Percentiles rank a stretch among this genome's conserved stretches.
These are phyloP conservation scores for Monomorium pharaonis DNA, from an alignment of 1,140 invertebrate species.

Conservation along the genomic window DNA sequence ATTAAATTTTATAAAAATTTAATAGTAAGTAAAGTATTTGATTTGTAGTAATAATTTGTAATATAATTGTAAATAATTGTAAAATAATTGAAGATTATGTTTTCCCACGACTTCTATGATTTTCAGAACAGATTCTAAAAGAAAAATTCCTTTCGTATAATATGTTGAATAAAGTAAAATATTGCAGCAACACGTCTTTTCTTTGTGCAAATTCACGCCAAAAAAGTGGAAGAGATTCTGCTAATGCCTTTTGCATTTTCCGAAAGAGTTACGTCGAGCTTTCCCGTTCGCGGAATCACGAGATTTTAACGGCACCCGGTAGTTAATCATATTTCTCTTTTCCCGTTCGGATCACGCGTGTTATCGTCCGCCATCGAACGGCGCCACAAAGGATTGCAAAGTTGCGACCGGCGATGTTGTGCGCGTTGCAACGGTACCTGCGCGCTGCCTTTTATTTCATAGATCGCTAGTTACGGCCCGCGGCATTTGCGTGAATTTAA, in stretches of 20 bases:
- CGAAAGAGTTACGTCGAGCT: background rate
- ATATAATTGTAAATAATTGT: too few relatives aligned
- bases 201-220: background rate
- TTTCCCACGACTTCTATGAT: too few relatives aligned
- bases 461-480: conserved; percentile 45
- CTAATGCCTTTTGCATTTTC: background rate
- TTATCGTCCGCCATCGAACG: conserved; percentile 13
- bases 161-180: background rate
- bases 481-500: conserved; percentile 51
- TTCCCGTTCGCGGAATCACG: background rate
- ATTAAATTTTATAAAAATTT: too few relatives aligned
- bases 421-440: conserved; percentile 15
- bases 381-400: conserved; percentile 27
- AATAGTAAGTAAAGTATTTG: too few relatives aligned
- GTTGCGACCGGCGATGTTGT: conserved; percentile 34
- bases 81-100: too few relatives aligned
- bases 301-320: conserved; percentile 10
- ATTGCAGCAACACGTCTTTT: background rate
- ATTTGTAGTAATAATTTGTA: too few relatives aligned
- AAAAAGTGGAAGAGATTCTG: background rate
- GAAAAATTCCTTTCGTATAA: background rate
- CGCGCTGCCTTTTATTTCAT: conserved; percentile 52
- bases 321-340: conserved; percentile 34
- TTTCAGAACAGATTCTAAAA: too few relatives aligned
- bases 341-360: conserved; percentile 1